Evolutionary conservation across 2,113 vertebrate genomes (phyloP).

Genomic region (Butorides virescens): DNA sequence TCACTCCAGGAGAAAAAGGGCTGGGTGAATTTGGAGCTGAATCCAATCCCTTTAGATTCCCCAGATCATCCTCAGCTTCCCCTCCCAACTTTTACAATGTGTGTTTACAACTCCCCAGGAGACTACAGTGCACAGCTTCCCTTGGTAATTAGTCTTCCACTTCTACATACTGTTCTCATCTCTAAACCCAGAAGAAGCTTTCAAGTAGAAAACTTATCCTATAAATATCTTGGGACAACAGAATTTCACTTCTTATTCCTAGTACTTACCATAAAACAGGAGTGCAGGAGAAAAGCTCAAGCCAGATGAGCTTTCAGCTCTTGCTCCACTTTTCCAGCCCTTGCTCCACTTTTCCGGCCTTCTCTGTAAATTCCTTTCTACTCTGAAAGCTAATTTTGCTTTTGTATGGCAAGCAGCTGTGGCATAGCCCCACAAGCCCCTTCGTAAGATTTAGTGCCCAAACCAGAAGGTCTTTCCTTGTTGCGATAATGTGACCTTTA

Average conservation of each 20-base stretch:
- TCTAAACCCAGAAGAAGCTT: not conserved
- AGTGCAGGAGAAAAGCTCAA: not conserved
- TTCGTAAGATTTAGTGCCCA: slow-evolving; percentile 1
- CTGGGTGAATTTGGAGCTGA: not conserved
- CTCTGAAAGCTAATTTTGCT: not conserved
- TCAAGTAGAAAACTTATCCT: not conserved
- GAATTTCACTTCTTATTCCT: not conserved
- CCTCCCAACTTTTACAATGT: not conserved
- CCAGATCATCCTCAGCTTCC: not conserved
- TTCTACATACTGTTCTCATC: not conserved
- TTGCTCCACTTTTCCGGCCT: not conserved
- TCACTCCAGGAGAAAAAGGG: not conserved
- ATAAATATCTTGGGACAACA: not conserved
- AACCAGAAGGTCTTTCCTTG: not conserved
- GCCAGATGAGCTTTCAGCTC: not conserved
- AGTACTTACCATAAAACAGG: not conserved
- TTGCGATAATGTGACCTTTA: slow-evolving; percentile 43
- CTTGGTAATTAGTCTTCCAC: not conserved
- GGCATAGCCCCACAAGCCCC: not conserved
- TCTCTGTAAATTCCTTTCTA: not conserved
- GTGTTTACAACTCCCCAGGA: not conserved
- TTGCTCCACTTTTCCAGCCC: not conserved
- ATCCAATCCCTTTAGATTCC: not conserved
- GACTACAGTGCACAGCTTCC: not conserved
- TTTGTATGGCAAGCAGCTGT: not conserved